Base-by-base conservation (phyloP, 2,797 vertebrate genomes). In the Lepus townsendii region DNA sequence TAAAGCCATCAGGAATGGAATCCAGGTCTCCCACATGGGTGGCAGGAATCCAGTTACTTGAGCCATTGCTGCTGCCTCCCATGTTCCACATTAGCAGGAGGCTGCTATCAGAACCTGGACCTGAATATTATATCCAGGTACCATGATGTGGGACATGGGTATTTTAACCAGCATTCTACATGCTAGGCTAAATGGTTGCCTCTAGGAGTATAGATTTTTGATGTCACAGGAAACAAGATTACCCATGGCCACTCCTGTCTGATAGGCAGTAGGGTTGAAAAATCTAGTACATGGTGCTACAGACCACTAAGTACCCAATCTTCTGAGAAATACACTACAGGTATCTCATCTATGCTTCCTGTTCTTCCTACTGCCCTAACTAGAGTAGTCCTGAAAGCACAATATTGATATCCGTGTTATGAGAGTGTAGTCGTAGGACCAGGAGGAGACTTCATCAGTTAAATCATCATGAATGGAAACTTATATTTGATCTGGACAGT, bases 401-500 rank as follows among this genome's bases (percentile, higher is more conserved):
- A 69, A 69, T 5, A 63, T 13, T 86, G 76, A 87, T 62, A 47
- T 69, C 57, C 2, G 2, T 62, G 42, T 75, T 72, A 26, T 72
- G 54, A 80, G 62, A 83, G 3, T 26, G 2, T 22, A 68, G 72
- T 4, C 0, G 19, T 3, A 24, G 79, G 47, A 12, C 65, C 1
- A 6, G 63, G 54, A 77, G 73, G 20, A 66, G 26, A n/a, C 80
- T 94, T 77, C 75, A 86, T 84, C 42, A 72, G 19, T 62, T 73
- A 72, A 87, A 42, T 76, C 32, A 32, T 72, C 86, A 79, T 65
- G 65, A 72, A 71, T 27, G 47, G 63, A 85, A 60, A 62, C 47
- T 95, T 79, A 9, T 57, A 73, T 79, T 57, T 89, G 89, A 83
- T 75, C n/a, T 84, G 72, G 57, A 27, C 38, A 90, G 85, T 68